Base-by-base conservation (phyloP, 2,797 vertebrate genomes). In the Yasuhikotakia modesta region DNA sequence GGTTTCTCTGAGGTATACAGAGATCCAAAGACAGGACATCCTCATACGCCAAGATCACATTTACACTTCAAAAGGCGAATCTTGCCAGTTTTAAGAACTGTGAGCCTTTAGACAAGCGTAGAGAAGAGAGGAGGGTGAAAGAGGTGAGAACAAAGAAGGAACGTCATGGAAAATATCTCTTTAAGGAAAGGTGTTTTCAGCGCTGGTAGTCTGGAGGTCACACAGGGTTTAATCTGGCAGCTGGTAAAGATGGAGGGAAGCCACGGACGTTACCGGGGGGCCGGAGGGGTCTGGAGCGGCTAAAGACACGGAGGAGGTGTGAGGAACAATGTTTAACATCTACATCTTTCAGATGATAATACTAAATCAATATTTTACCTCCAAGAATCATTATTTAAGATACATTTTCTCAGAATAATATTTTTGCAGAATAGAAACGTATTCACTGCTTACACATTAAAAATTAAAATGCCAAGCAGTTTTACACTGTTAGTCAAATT, bases 51-150 rank as follows among this genome's bases (percentile, higher is more conserved):
- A 27, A 76, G 76, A 77, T 81, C 57, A 66, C 45, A 85, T 83
- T 83, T 82, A 65, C 83, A 84, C 73, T 85, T 84, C 82, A 80
- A 84, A 85, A 87, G 87, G 86, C 82, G 79, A 87, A 88, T 83
- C 81, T 52, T 19, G 13, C 21, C 45, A 73, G 55, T 32, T 60
- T 71, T 71, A 74, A 76, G 74, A 74, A 80, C 69, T 32, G 46
- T 50, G 67, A 75, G 64, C 66, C 64, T 80, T 79, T 67, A 72
- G 64, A 60, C 39, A 81, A 68, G 52, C 30, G 67, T n/a, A 78
- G 58, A 57, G 78, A 74, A 22, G 74, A 50, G 35, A 45, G 74
- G 52, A 58, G 60, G 61, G 57, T 21, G 58, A 16, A 73, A 70
- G 5, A 35, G 60, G 69, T 48, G 35, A 55, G n/a, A 52, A 74